phyloP scores from a whole-genome alignment of 2,888 invertebrate species.

The Pollenia amentaria region DNA sequence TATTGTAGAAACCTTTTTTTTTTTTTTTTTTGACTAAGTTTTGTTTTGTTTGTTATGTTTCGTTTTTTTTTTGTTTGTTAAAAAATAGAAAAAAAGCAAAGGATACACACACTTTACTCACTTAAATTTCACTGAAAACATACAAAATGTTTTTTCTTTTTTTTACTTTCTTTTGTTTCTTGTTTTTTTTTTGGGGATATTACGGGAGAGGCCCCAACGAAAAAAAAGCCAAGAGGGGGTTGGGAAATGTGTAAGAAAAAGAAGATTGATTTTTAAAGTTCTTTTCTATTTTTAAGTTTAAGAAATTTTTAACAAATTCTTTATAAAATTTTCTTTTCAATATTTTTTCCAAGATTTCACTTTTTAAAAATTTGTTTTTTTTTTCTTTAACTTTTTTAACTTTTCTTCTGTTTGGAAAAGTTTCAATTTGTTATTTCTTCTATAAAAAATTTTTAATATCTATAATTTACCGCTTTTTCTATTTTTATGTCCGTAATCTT shows the following conservation, averaged over 20 bases:
- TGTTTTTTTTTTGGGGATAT: neutral
- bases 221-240: constrained; percentile 22
- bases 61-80: neutral
- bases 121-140: constrained; percentile 16
- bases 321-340: constrained; percentile 7
- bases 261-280: constrained; percentile 45
- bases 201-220: neutral
- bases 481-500: constrained; percentile 76
- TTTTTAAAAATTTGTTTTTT: neutral
- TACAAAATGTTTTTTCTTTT: neutral
- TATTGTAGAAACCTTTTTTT: neutral
- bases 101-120: constrained; percentile 49
- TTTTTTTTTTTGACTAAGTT: neutral
- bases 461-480: constrained; percentile 67
- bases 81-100: neutral
- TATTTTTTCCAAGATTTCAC: constrained; percentile 3
- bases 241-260: constrained; percentile 32
- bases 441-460: constrained; percentile 57
- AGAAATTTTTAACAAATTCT: neutral
- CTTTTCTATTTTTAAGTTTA: neutral
- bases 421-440: neutral
- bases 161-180: constrained; percentile 4
- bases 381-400: constrained; percentile 30
- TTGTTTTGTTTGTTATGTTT: no score
- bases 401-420: constrained; percentile 11